Percentiles rank a stretch among this genome's conserved stretches.
Evolutionary conservation across 64 coral and sea anemone species (phyloP).

Genomic region (Actinia tenebrosa): DNA sequence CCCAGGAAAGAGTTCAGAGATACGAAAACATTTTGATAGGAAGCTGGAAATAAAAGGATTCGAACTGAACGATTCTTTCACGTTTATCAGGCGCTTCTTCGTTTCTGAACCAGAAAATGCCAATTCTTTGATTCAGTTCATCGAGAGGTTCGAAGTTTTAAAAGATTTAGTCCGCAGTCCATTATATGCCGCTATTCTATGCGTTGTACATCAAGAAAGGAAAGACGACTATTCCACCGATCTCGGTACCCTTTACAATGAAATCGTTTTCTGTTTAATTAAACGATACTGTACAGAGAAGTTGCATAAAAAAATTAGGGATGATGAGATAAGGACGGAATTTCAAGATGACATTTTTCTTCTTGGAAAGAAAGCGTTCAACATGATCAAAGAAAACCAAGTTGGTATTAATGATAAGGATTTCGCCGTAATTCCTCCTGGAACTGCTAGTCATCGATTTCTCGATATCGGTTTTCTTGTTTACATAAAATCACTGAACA

Average conservation of each 20-base stretch:
- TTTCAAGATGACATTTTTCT: too few species aligned
- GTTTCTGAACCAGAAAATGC: not conserved
- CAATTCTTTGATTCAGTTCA: not conserved
- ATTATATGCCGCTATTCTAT: not conserved
- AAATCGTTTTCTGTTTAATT: too few species aligned
- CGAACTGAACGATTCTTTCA: not conserved
- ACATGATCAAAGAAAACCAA: too few species aligned
- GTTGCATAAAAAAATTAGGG: too few species aligned
- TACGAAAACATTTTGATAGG: not conserved
- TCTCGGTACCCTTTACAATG: not conserved
- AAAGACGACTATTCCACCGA: not conserved
- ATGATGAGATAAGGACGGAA: too few species aligned
- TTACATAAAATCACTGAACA: too few species aligned
- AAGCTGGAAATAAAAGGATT: not conserved
- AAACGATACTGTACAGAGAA: too few species aligned
- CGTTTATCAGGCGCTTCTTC: not conserved
- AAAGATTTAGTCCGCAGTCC: not conserved
- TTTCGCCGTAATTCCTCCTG: too few species aligned
- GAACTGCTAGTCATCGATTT: too few species aligned
- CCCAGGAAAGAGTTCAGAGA: not conserved
- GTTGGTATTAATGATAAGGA: too few species aligned
- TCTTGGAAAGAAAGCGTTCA: too few species aligned
- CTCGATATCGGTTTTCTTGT: too few species aligned
- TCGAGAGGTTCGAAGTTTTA: not conserved
- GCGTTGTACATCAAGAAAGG: not conserved